Evolutionary conservation across 2,888 invertebrate species (phyloP), one percentile per base, ranked within the genome.

Genomic region (Teinopalpus imperialis): DNA sequence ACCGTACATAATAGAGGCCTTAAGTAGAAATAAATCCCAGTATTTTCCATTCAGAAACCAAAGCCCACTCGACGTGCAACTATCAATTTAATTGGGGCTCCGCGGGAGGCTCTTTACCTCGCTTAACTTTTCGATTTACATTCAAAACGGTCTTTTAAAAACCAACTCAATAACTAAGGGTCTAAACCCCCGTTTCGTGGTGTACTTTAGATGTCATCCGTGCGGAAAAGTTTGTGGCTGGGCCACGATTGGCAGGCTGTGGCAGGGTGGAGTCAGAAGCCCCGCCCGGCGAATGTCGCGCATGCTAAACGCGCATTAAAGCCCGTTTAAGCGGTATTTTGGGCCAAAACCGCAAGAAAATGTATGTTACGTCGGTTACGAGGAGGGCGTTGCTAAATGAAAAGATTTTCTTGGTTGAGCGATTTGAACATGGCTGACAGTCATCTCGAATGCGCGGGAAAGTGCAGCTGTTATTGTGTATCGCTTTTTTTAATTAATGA

Each of bases 71-170:
- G 53, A 63, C 66, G 49, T 59, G 63, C 69, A 75, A 79, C 81
- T 85, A 85, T 81, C 79, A 82, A 81, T 86, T 74, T 86, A 88
- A 87, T 88, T 87, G 87, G 86, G 71, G 73, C 63, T 72, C 78
- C 66, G 66, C 74, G 69, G 76, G 72, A 73, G 71, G 74, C 85
- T 78, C 82, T 87, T 85, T 78, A 78, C 79, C 73, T 65, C 77
- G 78, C 77, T 76, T 86, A 88, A 87, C 86, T 87, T 88, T 88
- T 81, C 86, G 82, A 87, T 88, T 87, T 88, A 87, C 82, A 87
- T 86, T 86, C 86, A 87, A 87, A 87, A 81, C 83, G 86, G 81
- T 69, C 74, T 81, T 86, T 88, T 85, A 81, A 85, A 82, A 83
- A 73, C 69, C 77, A 81, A 87, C 86, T 81, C 81, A 77, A 86